A percentile compares a stretch with the other conserved stretches of the same genome.
Conservation (phyloP, 1,140 invertebrate species). For the Telenomus remus region DNA sequence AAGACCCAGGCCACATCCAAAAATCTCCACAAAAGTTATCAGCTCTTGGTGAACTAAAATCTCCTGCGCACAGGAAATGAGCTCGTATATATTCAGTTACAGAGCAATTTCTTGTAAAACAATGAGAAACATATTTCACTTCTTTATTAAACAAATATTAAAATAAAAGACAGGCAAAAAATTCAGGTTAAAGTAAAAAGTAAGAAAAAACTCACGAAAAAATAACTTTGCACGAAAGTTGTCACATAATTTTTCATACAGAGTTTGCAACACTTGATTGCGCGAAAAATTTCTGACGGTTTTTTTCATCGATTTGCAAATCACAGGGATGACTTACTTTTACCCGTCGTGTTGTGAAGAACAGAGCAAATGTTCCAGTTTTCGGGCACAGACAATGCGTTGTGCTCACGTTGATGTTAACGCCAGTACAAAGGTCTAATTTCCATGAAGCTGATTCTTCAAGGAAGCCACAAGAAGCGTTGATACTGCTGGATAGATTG, state of each 20-base stretch:
- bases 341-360: conserved; percentile 76
- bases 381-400: conserved; percentile 78
- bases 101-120: conserved; percentile 2
- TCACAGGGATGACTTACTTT: conserved; percentile 71
- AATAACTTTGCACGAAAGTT: neutral
- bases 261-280: neutral
- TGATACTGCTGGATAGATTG: conserved; percentile 72
- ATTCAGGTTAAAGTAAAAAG: neutral
- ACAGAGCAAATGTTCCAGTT: conserved; percentile 78
- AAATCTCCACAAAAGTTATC: conserved; percentile 74
- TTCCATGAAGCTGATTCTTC: conserved; percentile 74
- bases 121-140: neutral
- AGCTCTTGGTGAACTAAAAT: conserved; percentile 54
- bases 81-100: conserved; percentile 1
- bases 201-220: neutral
- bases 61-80: conserved; percentile 32
- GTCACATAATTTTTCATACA: neutral
- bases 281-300: no score
- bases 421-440: conserved; percentile 75
- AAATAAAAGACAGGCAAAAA: conserved; percentile 4
- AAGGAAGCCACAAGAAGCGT: conserved; percentile 75
- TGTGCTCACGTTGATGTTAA: conserved; percentile 70
- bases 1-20: conserved; percentile 79
- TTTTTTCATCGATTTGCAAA: neutral
- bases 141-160: conserved; percentile 2